Conservation (phyloP, 2,797 vertebrate genomes). For the Cynodonichthys magdalenae region DNA sequence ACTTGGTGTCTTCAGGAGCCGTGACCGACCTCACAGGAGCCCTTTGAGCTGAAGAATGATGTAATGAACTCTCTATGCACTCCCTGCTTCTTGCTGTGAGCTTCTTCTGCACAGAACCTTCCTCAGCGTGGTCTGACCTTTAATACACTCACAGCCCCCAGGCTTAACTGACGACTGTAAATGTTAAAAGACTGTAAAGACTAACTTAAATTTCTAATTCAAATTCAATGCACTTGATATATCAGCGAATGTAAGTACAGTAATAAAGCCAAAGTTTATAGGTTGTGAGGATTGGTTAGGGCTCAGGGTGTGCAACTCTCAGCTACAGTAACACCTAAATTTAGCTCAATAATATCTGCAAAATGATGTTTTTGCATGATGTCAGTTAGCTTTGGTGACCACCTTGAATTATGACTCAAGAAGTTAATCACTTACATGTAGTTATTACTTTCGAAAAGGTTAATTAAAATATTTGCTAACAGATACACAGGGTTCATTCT, state of each 20-base stretch:
- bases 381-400: too few relatives aligned
- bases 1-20: slow-evolving; percentile 76
- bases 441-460: too few relatives aligned
- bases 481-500: too few relatives aligned
- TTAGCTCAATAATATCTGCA: too few relatives aligned
- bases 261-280: not conserved
- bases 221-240: slow-evolving; percentile 1
- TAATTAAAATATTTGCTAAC: too few relatives aligned
- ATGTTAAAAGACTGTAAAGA: slow-evolving; percentile 7
- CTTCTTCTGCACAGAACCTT: slow-evolving; percentile 1
- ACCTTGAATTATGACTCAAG: too few relatives aligned
- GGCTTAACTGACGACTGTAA: slow-evolving; percentile 22
- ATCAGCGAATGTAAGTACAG: slow-evolving; percentile 8
- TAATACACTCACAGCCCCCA: slow-evolving; percentile 22
- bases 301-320: too few relatives aligned
- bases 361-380: too few relatives aligned
- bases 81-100: slow-evolving; percentile 12
- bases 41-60: slow-evolving; percentile 54
- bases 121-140: slow-evolving; percentile 43
- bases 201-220: not conserved
- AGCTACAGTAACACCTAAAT: too few relatives aligned
- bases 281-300: too few relatives aligned
- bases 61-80: slow-evolving; percentile 23
- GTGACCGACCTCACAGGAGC: slow-evolving; percentile 83
- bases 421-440: too few relatives aligned